Conservation (phyloP, 2,113 vertebrate genomes). For the Isichthys henryi region DNA sequence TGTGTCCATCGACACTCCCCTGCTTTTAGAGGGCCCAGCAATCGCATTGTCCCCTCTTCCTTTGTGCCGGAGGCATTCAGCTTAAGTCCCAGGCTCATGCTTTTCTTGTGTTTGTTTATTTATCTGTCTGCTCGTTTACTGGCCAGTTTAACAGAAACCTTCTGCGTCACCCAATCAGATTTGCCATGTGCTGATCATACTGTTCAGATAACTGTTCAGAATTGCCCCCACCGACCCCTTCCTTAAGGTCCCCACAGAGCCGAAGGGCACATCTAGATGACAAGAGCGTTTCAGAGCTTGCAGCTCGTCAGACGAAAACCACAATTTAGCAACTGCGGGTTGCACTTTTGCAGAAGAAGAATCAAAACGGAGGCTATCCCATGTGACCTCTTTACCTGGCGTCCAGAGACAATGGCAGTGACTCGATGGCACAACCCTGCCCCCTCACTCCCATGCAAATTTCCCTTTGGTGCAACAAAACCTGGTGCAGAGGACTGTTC, state of each 20-base stretch:
- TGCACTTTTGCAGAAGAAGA: not conserved
- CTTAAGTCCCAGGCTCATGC: not conserved
- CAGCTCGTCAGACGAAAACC: not conserved
- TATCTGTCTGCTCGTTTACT: not conserved
- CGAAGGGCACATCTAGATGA: not conserved
- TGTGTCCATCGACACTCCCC: slow-evolving; percentile 19
- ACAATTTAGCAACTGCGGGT: not conserved
- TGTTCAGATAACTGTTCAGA: not conserved
- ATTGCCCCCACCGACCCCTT: not conserved
- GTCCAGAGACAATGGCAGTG: not conserved
- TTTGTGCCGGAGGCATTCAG: slow-evolving; percentile 11
- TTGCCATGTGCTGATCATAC: not conserved
- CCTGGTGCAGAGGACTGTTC: not conserved
- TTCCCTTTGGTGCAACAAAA: not conserved
- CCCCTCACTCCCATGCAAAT: not conserved
- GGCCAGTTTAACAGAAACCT: not conserved
- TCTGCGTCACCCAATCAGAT: not conserved
- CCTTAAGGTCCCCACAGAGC: not conserved
- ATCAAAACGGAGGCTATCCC: not conserved
- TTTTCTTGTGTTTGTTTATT: not conserved
- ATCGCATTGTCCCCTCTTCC: not conserved
- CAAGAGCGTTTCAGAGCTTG: not conserved
- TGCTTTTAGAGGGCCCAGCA: slow-evolving; percentile 17
- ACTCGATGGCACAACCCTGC: not conserved
- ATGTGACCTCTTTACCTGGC: not conserved